Percentiles rank a stretch among this genome's conserved stretches.
Evolutionary conservation across 2,113 vertebrate species (phyloP).

Genomic region (Myotis davidii): DNA sequence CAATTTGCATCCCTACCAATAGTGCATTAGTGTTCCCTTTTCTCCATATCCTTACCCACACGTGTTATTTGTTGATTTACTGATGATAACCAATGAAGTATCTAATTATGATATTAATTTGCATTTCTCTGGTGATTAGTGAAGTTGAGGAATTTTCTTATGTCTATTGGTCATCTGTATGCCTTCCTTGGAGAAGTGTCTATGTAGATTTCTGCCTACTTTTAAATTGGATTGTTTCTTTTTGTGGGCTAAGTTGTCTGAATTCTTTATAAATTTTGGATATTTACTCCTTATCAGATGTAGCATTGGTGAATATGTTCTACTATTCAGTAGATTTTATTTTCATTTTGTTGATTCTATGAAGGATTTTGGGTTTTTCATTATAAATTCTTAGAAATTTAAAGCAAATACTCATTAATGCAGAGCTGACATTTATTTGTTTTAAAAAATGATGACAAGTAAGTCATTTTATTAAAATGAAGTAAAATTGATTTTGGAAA

Average conservation of each 20-base stretch:
- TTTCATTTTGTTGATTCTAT: not conserved
- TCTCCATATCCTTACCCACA: not conserved
- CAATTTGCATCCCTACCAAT: not conserved
- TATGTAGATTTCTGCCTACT: not conserved
- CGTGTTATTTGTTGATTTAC: not conserved
- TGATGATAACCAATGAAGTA: not conserved
- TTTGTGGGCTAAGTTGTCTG: not conserved
- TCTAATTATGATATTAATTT: not conserved
- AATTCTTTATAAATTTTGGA: not conserved
- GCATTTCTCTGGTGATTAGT: not conserved
- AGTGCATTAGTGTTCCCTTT: not conserved
- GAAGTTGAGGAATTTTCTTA: not conserved
- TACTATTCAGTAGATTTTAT: not conserved
- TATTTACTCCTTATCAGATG: not conserved
- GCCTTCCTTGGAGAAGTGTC: not conserved
- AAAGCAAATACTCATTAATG: constrained; percentile 88
- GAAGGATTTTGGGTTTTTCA: constrained; percentile 73
- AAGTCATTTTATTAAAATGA: constrained; percentile 33
- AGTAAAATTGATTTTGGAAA: constrained; percentile 53
- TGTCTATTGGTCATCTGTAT: not conserved
- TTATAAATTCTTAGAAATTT: constrained; percentile 85
- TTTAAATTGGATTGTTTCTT: not conserved
- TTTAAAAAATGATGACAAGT: constrained; percentile 70
- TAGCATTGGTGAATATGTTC: not conserved
- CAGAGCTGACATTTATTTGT: constrained; percentile 87